Percentiles rank a stretch among this genome's conserved stretches.
Evolutionary conservation across 2,888 invertebrate genomes (phyloP).

Genomic region (Cinara cedri): DNA sequence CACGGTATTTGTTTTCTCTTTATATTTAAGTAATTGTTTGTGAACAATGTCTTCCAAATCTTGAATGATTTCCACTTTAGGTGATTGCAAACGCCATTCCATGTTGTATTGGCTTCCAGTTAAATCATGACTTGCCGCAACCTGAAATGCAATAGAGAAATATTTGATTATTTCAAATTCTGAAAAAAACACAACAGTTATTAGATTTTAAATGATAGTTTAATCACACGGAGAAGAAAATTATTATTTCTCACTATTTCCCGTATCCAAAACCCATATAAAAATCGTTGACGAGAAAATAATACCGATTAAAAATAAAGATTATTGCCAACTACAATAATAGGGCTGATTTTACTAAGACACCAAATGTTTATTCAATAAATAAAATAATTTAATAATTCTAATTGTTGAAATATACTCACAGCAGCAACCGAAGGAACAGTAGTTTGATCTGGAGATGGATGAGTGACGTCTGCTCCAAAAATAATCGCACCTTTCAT

Average conservation of each 20-base stretch:
- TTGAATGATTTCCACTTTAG: conserved; percentile 60
- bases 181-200: no score
- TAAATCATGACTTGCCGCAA: conserved; percentile 76
- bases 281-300: no score
- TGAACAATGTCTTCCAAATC: not conserved
- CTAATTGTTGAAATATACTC: conserved; percentile 58
- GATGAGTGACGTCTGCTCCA: conserved; percentile 93
- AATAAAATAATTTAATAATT: no score
- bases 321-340: no score
- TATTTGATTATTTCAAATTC: conserved; percentile 66
- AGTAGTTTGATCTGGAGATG: conserved; percentile 74
- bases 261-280: no score
- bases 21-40: not conserved
- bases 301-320: no score
- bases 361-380: no score
- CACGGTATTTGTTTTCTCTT: not conserved
- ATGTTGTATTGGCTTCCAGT: conserved; percentile 76
- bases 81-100: conserved; percentile 77
- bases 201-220: no score
- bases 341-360: no score
- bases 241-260: no score
- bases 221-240: no score
- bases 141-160: conserved; percentile 72
- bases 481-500: conserved; percentile 67
- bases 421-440: conserved; percentile 69